Conservation (phyloP, 1,140 invertebrate genomes). For the Ceratina japonica region DNA sequence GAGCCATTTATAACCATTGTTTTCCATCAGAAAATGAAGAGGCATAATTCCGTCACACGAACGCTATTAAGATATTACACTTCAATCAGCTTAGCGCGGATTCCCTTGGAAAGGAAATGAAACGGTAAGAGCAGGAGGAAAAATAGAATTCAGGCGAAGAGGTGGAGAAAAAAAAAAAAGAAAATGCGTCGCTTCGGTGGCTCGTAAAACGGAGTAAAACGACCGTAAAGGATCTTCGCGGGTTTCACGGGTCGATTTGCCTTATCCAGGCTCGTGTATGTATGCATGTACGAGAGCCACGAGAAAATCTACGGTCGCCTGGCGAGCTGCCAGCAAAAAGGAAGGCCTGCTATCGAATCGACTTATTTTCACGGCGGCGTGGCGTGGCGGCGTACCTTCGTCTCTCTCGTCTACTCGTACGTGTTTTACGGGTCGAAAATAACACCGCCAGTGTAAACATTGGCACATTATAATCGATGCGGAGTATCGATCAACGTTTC, state of each 20-base stretch:
- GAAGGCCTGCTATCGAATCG: conserved; percentile 40
- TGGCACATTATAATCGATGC: conserved; percentile 57
- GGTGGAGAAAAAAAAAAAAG: too few relatives aligned
- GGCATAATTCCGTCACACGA: too few relatives aligned
- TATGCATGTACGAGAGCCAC: neutral
- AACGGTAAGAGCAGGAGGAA: too few relatives aligned
- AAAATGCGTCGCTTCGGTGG: too few relatives aligned
- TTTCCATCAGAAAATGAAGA: neutral
- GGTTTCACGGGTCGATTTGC: conserved; percentile 8
- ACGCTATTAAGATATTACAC: too few relatives aligned
- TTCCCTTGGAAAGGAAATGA: too few relatives aligned
- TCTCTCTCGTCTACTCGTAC: conserved; percentile 34
- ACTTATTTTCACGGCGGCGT: conserved; percentile 51
- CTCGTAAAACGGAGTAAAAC: neutral
- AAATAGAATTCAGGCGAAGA: too few relatives aligned
- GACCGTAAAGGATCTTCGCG: neutral
- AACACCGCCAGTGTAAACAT: conserved; percentile 57
- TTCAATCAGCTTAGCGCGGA: too few relatives aligned
- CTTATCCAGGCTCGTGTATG: conserved; percentile 26
- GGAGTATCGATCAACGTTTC: conserved; percentile 47
- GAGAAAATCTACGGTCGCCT: conserved; percentile 9
- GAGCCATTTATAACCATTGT: too few relatives aligned
- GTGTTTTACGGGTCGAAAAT: conserved; percentile 56
- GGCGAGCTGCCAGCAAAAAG: conserved; percentile 50
- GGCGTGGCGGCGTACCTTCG: conserved; percentile 17